Evolutionary conservation across 2,113 vertebrate genomes (phyloP).

Genomic region (Sporophila hypoxantha): DNA sequence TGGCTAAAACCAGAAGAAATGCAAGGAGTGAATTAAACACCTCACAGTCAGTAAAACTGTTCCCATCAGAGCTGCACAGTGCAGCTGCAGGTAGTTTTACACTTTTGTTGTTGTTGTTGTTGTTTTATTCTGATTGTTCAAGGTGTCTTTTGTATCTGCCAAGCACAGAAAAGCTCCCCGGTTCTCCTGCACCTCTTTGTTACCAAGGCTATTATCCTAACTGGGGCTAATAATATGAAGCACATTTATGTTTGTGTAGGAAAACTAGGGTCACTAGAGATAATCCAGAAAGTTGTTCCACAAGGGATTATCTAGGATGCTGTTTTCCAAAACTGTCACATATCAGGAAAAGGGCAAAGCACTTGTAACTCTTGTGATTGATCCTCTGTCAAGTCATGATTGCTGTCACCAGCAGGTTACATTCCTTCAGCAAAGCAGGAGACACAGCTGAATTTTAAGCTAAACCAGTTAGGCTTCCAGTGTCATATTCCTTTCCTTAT

Average conservation of each 20-base stretch:
- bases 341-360: slow-evolving; percentile 42
- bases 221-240: slow-evolving; percentile 19
- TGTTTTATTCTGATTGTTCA: slow-evolving; percentile 22
- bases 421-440: slow-evolving; percentile 20
- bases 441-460: not conserved
- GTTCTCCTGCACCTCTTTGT: slow-evolving; percentile 13
- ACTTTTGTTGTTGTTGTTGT: not conserved
- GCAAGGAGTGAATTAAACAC: not conserved
- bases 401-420: slow-evolving; percentile 39
- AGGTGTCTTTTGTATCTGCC: slow-evolving; percentile 7
- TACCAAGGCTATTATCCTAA: slow-evolving; percentile 28
- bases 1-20: not conserved
- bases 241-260: slow-evolving; percentile 12
- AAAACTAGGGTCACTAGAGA: slow-evolving; percentile 59
- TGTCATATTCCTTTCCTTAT: not conserved
- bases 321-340: slow-evolving; percentile 58
- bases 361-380: slow-evolving; percentile 18
- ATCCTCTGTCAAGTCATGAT: slow-evolving; percentile 50
- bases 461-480: not conserved
- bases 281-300: slow-evolving; percentile 61
- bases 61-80: not conserved
- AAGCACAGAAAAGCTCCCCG: not conserved
- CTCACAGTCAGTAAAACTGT: not conserved
- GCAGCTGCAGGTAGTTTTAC: slow-evolving; percentile 26
- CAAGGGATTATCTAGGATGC: slow-evolving; percentile 52